Conservation (phyloP, 1,140 invertebrate species). For the Bombus haemorrhoidalis region DNA sequence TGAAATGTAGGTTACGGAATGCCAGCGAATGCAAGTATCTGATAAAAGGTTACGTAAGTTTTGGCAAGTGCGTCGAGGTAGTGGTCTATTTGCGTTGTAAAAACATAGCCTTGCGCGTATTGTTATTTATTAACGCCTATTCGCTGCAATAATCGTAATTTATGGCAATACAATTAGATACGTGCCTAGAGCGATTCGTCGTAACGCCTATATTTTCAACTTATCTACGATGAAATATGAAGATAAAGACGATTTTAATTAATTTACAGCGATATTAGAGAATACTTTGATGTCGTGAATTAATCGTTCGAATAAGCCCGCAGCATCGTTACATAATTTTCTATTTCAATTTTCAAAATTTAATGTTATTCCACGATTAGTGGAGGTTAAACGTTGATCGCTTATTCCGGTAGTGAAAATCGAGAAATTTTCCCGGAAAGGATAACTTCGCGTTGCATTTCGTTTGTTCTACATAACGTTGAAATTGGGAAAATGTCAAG, state of each 20-base stretch:
- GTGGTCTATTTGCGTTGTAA: slow-evolving; percentile 32
- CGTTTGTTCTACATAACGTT: neutral
- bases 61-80: slow-evolving; percentile 19
- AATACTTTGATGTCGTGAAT: too few relatives aligned
- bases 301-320: too few relatives aligned
- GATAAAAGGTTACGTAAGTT: slow-evolving; percentile 47
- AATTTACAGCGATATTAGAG: too few relatives aligned
- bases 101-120: slow-evolving; percentile 15
- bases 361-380: neutral
- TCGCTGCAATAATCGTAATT: slow-evolving; percentile 4
- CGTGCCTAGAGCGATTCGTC: neutral
- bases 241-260: neutral
- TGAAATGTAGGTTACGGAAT: slow-evolving; percentile 50
- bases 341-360: neutral
- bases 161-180: neutral
- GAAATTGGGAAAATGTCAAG: neutral
- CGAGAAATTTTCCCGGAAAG: neutral
- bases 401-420: neutral
- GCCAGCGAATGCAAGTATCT: slow-evolving; percentile 44
- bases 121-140: slow-evolving; percentile 25
- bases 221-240: neutral
- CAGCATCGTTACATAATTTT: neutral
- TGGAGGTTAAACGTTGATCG: neutral
- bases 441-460: neutral
- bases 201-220: too few relatives aligned